These are phyloP conservation scores for Euwallacea fornicatus DNA, from an alignment of 1,140 invertebrate genomes.

Conservation along the genomic window DNA sequence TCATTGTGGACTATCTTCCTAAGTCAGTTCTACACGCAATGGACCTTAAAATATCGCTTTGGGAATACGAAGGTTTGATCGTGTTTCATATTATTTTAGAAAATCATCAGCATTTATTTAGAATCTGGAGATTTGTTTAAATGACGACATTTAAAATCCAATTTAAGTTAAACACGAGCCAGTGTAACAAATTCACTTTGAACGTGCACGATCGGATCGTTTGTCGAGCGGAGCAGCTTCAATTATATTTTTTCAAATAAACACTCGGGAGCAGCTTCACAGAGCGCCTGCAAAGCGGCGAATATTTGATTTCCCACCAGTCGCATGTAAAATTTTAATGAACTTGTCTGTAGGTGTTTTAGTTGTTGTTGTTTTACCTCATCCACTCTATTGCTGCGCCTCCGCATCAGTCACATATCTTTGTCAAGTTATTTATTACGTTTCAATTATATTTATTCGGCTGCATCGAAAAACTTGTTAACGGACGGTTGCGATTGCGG, in stretches of 20 bases:
- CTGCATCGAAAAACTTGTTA: no score
- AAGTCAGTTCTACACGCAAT: no score
- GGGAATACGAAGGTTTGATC: no score
- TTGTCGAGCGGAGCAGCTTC: conserved; percentile 9
- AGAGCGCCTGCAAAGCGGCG: conserved; percentile 12
- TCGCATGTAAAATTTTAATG: conserved; percentile 26
- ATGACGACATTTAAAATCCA: not conserved
- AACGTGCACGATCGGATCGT: conserved; percentile 4
- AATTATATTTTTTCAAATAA: conserved; percentile 24
- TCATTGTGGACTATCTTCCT: no score
- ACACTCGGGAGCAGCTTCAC: conserved; percentile 8
- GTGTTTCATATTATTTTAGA: no score
- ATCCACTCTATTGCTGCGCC: not conserved
- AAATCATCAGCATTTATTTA: no score
- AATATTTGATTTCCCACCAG: conserved; percentile 24
- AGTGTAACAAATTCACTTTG: conserved; percentile 10
- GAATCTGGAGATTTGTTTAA: no score
- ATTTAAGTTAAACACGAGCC: conserved; percentile 1
- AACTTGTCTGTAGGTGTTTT: conserved; percentile 15
- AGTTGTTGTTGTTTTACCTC: not conserved
- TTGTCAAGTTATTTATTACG: not conserved
- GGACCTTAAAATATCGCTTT: no score
- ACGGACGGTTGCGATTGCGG: no score
- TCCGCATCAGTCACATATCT: not conserved
- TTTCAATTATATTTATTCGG: no score